Evolutionary conservation across 2,113 vertebrate genomes (phyloP), one percentile per base, ranked within the genome.

Genomic region (Ciconia boyciana): DNA sequence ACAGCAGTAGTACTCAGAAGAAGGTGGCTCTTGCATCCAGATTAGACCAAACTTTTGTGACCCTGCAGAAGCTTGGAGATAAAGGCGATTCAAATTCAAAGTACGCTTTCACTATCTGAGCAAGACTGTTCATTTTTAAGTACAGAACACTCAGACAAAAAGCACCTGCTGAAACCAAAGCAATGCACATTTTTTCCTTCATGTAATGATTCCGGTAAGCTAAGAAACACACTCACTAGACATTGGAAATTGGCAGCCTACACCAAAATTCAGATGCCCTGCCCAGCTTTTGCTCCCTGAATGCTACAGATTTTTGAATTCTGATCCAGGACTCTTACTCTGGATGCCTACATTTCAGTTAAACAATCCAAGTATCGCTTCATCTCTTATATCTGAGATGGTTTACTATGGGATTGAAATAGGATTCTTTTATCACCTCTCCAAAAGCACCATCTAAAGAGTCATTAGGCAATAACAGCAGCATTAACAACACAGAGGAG

Each of bases 21-120:
- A 61, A 1, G 10, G 15, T 44, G 10, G 5, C 4, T 81, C 18
- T 74, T 46, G n/a, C 75, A 70, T 81, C 31, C 16, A 52, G 12
- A 46, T 70, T 6, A 58, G 19, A 54, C 2, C 18, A 95, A 89
- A 70, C 14, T 61, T 74, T 36, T 32, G 3, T 0, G 0, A 3
- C 6, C 51, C 4, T 34, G 39, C 2, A 75, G 61, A 49, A 79
- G 9, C 29, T 71, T 8, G 32, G 17, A 11, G 13, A 70, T 16
- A 72, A 69, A 65, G 69, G 6, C 13, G 4, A 41, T 75, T 69
- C 17, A 48, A 32, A 72, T 60, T 39, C 11, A 6, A 55, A 68
- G 8, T 48, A n/a, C 4, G 3, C 86, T 79, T 91, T 68, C 15
- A 13, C 6, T 44, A 4, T 28, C 46, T 10, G 16, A 68, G 4